Evolutionary conservation across 2,888 invertebrate genomes (phyloP).

Genomic region (Cephus spinipes): DNA sequence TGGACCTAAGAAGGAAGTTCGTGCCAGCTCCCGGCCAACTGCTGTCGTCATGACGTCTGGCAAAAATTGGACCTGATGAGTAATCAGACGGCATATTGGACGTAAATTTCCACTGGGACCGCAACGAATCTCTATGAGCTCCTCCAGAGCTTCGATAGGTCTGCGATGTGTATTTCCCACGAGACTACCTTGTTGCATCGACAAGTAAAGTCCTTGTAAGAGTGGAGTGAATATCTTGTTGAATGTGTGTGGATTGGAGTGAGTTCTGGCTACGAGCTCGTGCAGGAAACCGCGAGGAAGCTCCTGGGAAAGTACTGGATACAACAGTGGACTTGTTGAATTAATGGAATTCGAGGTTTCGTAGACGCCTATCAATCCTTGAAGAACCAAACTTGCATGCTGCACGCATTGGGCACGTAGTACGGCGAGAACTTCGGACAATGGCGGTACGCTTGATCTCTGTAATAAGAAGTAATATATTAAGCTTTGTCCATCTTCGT

Average conservation of each 20-base stretch:
- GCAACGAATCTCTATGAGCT: slow-evolving; percentile 84
- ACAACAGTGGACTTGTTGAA: slow-evolving; percentile 75
- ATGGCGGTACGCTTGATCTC: slow-evolving; percentile 79
- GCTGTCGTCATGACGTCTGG: slow-evolving; percentile 81
- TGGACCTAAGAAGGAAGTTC: slow-evolving; percentile 89
- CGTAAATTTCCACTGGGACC: slow-evolving; percentile 75
- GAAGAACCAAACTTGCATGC: slow-evolving; percentile 71
- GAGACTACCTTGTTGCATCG: slow-evolving; percentile 77
- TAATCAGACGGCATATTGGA: slow-evolving; percentile 80
- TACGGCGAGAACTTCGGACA: slow-evolving; percentile 74
- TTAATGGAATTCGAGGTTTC: slow-evolving; percentile 49
- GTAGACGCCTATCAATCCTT: slow-evolving; percentile 66
- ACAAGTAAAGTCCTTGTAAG: slow-evolving; percentile 77
- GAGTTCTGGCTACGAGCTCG: slow-evolving; percentile 74
- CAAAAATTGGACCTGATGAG: slow-evolving; percentile 77
- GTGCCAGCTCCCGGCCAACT: slow-evolving; percentile 86
- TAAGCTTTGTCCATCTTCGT: slow-evolving; percentile 1
- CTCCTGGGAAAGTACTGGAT: slow-evolving; percentile 77
- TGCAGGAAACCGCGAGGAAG: slow-evolving; percentile 82
- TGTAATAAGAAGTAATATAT: slow-evolving; percentile 50
- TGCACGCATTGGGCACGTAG: slow-evolving; percentile 73
- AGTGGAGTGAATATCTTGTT: slow-evolving; percentile 75
- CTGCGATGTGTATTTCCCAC: slow-evolving; percentile 76
- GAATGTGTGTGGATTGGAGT: slow-evolving; percentile 73
- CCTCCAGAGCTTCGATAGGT: slow-evolving; percentile 80